phyloP scores from a whole-genome alignment of 2,888 invertebrate genomes.

The Rhopalosiphum nymphaeae region DNA sequence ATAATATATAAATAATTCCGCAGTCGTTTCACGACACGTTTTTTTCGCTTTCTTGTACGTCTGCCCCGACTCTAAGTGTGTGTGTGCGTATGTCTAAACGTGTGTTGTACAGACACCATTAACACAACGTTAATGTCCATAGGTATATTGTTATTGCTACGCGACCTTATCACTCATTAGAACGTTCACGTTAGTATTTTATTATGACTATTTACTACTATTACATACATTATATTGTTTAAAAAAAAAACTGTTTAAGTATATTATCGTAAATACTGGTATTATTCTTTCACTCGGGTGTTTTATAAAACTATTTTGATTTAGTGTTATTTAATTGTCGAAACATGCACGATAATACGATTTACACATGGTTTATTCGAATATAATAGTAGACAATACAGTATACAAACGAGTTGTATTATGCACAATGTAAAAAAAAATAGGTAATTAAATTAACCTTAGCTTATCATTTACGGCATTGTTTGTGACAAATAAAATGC shows the following conservation, averaged over 20 bases:
- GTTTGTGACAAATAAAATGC: no score
- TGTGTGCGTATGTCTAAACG: neutral
- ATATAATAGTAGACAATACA: neutral
- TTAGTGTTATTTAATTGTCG: neutral
- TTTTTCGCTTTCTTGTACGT: slow-evolving; percentile 11
- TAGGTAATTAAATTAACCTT: no score
- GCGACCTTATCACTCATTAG: slow-evolving; percentile 40
- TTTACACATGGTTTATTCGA: neutral
- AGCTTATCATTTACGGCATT: no score
- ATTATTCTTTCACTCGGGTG: neutral
- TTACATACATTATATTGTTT: neutral
- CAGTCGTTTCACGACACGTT: slow-evolving; percentile 24
- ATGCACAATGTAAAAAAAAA: neutral
- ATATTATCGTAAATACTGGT: neutral
- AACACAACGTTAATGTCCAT: slow-evolving; percentile 33
- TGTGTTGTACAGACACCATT: slow-evolving; percentile 42
- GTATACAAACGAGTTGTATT: neutral
- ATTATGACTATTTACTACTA: neutral
- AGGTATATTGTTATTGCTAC: slow-evolving; percentile 35
- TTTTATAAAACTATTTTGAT: neutral
- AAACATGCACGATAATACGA: neutral
- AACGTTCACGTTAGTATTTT: slow-evolving; percentile 34
- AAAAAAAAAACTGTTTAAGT: neutral
- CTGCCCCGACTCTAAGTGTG: neutral
- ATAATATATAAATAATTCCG: slow-evolving; percentile 7